Evolutionary conservation across 2,113 vertebrate genomes (phyloP), one percentile per base, ranked within the genome.

Genomic region (Chinchilla lanigera): DNA sequence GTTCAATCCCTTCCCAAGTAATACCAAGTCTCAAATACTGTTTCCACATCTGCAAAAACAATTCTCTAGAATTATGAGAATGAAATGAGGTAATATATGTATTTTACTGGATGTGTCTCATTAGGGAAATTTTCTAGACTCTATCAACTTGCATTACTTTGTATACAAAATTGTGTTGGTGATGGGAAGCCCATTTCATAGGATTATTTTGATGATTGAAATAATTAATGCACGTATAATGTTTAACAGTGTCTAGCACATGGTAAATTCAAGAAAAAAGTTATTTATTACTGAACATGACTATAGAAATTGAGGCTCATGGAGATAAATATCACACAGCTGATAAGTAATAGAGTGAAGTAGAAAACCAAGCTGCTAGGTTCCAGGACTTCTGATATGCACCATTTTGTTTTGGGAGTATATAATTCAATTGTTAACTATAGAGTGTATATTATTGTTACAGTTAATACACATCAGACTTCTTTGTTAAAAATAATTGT

Each of bases 211-310:
- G 65, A 19, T 86, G 38, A 82, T 54, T 17, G 50, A 81, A 85
- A 54, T 65, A 33, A 73, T 35, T 22, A 47, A 38, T 33, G 38
- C 8, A 14, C 1, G 1, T 2, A 6, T 2, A 30, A 22, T 17
- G 28, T 19, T 69, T 38, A 47, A 33, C 56, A 58, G 5, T 14
- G 7, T 20, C 14, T 47, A n/a, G 38, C 47, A 22, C 8, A 8
- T 0, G 30, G 5, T 12, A 30, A 56, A 30, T 8, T n/a, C 28
- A 44, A 3, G 5, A 10, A 5, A 77, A 71, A 38, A 5, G 3
- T 58, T 26, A 5, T 44, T 87, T 11, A 26, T n/a, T 7, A 24
- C 41, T 33, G 5, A 16, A 63, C 41, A 22, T 22, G 52, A 69
- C 44, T 52, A 22, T 93, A 19, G 84, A 83, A 78, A 71, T 33